These are phyloP conservation scores for Oncorhynchus clarkii DNA, from an alignment of 2,113 vertebrate species.

Conservation along the genomic window DNA sequence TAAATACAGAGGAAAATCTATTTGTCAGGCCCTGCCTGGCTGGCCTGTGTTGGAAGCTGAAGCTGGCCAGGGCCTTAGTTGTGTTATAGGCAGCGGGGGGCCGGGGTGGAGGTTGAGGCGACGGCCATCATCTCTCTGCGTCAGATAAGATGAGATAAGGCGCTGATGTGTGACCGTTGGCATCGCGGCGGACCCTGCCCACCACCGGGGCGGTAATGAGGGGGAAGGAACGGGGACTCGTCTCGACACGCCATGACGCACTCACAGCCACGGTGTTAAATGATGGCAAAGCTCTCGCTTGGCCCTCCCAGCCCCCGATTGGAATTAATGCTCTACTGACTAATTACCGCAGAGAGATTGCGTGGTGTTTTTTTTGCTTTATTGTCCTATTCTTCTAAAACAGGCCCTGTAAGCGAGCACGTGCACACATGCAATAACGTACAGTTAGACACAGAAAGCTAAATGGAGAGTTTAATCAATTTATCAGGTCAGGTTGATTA, in stretches of 20 bases:
- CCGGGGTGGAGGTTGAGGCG: conserved; percentile 36
- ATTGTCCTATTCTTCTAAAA: neutral
- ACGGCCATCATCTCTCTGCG: conserved; percentile 78
- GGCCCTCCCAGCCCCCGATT: conserved; percentile 34
- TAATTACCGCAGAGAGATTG: neutral
- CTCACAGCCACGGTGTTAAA: conserved; percentile 47
- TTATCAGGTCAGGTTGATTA: conserved; percentile 54
- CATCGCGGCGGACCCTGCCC: conserved; percentile 74
- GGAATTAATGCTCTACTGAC: neutral
- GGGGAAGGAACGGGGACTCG: conserved; percentile 3
- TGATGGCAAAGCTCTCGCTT: conserved; percentile 61
- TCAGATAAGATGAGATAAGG: conserved; percentile 80
- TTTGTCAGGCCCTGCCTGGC: conserved; percentile 80
- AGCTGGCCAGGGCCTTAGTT: neutral
- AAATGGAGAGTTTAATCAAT: conserved; percentile 47
- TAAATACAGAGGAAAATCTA: conserved; percentile 92
- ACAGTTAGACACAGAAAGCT: conserved; percentile 28
- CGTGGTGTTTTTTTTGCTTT: neutral
- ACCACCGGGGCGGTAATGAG: conserved; percentile 76
- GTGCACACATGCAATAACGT: conserved; percentile 28
- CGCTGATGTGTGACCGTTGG: conserved; percentile 80
- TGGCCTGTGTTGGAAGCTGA: conserved; percentile 47
- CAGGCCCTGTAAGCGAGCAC: neutral
- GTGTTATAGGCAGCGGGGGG: neutral
- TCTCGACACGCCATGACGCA: conserved; percentile 18